These are phyloP conservation scores for Ammodytes marinus DNA, from an alignment of 2,113 vertebrate species.

Conservation along the genomic window DNA sequence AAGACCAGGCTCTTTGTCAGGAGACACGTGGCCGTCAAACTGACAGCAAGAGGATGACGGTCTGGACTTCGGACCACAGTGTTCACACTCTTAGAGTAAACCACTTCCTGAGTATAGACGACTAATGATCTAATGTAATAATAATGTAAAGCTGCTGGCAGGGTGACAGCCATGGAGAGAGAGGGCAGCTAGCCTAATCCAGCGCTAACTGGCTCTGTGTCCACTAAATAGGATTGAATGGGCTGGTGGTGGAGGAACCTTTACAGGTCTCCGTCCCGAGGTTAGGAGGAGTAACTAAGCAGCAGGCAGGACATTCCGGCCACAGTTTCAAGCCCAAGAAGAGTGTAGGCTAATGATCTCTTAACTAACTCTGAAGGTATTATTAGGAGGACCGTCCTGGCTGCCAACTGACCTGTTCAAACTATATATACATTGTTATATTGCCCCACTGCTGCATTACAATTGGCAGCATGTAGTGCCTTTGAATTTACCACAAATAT, in stretches of 20 bases:
- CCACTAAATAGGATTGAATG: constrained; percentile 73
- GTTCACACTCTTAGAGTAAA: constrained; percentile 43
- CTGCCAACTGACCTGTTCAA: not conserved
- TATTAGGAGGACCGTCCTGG: constrained; percentile 4
- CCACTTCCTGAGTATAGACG: constrained; percentile 40
- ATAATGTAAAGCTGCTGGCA: constrained; percentile 57
- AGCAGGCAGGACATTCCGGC: constrained; percentile 4
- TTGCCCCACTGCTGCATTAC: not conserved
- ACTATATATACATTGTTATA: not conserved
- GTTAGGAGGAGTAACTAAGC: constrained; percentile 30
- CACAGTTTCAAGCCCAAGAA: constrained; percentile 27
- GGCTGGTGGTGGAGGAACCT: constrained; percentile 35
- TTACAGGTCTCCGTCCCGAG: not conserved
- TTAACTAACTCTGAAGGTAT: constrained; percentile 35
- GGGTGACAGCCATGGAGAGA: constrained; percentile 51
- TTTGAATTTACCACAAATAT: not conserved
- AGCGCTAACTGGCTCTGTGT: constrained; percentile 71
- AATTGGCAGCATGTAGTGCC: not conserved
- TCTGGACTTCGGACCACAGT: not conserved
- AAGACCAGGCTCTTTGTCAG: constrained; percentile 6
- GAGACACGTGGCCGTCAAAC: constrained; percentile 32
- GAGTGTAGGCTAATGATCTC: constrained; percentile 54
- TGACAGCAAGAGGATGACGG: not conserved
- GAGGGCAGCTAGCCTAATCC: constrained; percentile 63
- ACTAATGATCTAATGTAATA: constrained; percentile 66